A percentile compares a stretch with the other conserved stretches of the same genome.
Evolutionary conservation across 2,888 invertebrate genomes (phyloP).

Genomic region (Eristalinus sepulchralis): DNA sequence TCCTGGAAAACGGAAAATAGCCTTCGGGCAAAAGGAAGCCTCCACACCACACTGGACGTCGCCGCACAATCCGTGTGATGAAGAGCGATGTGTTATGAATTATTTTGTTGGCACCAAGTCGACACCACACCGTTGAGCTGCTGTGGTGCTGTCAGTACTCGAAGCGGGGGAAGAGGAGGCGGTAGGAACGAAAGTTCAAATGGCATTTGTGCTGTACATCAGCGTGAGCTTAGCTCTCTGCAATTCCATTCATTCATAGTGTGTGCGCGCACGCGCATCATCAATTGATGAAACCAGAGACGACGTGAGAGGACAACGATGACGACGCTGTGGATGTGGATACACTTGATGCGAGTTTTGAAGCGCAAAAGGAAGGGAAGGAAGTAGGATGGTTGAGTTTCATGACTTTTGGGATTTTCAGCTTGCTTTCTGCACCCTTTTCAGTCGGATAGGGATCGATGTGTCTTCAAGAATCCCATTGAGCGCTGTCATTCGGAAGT

Average conservation of each 20-base stretch:
- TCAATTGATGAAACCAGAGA: background rate
- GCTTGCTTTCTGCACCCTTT: too few species aligned
- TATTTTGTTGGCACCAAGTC: constrained; percentile 58
- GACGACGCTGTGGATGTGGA: background rate
- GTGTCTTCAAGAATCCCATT: too few species aligned
- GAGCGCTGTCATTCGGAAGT: background rate
- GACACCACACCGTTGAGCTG: constrained; percentile 21
- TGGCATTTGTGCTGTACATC: constrained; percentile 46
- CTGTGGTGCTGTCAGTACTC: background rate
- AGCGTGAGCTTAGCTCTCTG: background rate
- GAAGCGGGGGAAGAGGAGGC: constrained; percentile 1
- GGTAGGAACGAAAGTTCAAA: constrained; percentile 59
- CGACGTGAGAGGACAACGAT: too few species aligned
- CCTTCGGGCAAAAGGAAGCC: constrained; percentile 41
- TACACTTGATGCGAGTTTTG: background rate
- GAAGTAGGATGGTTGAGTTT: background rate
- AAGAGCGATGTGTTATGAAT: constrained; percentile 69
- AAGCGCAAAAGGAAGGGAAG: background rate
- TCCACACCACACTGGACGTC: constrained; percentile 20
- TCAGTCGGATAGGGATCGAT: too few species aligned
- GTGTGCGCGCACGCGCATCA: background rate
- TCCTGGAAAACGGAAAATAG: constrained; percentile 60
- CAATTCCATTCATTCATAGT: constrained; percentile 43
- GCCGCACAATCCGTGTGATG: constrained; percentile 49
- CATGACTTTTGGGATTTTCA: too few species aligned